phyloP scores from a whole-genome alignment of 2,113 vertebrate genomes.

The Toxotes jaculatrix region DNA sequence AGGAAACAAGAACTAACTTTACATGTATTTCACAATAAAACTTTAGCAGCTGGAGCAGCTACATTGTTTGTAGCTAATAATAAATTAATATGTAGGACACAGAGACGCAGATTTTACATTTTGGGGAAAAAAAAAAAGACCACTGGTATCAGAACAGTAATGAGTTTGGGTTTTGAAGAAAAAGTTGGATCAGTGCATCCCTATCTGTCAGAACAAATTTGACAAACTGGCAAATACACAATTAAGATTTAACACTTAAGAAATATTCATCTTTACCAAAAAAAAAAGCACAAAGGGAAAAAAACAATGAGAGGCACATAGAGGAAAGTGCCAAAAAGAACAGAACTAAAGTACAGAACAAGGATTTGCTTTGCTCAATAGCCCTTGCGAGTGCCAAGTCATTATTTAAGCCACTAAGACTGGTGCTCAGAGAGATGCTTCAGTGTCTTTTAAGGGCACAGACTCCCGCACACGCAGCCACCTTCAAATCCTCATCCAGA shows the following conservation, averaged over 20 bases:
- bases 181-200: background rate
- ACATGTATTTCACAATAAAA: background rate
- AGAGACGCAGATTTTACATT: background rate
- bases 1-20: background rate
- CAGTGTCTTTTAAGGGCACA: constrained; percentile 50
- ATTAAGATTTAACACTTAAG: background rate
- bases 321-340: constrained; percentile 10
- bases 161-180: too few species aligned
- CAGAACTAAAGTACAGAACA: constrained; percentile 28
- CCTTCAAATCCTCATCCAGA: constrained; percentile 44
- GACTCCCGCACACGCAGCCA: constrained; percentile 10
- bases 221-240: background rate
- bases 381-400: constrained; percentile 41
- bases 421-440: constrained; percentile 42
- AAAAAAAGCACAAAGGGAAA: background rate
- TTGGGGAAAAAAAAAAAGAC: background rate
- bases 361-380: constrained; percentile 41
- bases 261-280: background rate
- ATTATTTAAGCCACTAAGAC: constrained; percentile 39
- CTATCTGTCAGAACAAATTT: background rate
- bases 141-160: background rate
- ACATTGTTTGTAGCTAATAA: background rate
- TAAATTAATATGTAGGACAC: background rate
- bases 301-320: background rate
- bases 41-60: background rate